Conservation (phyloP, 2,113 vertebrate species). For the Morone chrysops region DNA sequence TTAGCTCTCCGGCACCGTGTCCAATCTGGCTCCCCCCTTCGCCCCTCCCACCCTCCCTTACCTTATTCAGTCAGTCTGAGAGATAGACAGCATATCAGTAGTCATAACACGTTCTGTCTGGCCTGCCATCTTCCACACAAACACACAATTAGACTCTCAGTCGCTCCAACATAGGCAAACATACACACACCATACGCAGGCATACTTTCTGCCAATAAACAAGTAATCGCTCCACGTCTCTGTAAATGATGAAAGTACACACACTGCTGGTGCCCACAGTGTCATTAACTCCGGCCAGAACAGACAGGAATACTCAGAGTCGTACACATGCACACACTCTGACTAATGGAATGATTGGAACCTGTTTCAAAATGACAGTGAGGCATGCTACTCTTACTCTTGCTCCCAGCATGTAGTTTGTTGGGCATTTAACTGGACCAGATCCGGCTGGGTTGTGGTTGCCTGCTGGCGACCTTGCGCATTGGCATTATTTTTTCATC, state of each 20-base stretch:
- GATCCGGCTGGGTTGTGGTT: slow-evolving; percentile 8
- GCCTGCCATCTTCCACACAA: slow-evolving; percentile 59
- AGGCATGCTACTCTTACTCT: neutral
- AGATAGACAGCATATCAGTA: slow-evolving; percentile 79
- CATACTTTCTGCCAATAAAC: slow-evolving; percentile 52
- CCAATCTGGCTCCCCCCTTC: slow-evolving; percentile 58
- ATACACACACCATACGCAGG: slow-evolving; percentile 29
- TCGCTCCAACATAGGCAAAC: slow-evolving; percentile 31
- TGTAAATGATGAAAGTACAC: slow-evolving; percentile 71
- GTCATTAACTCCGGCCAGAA: slow-evolving; percentile 66
- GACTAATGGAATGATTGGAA: slow-evolving; percentile 55
- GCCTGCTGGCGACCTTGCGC: neutral
- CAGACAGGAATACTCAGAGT: slow-evolving; percentile 2
- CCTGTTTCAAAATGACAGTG: slow-evolving; percentile 26
- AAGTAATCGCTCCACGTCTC: slow-evolving; percentile 58
- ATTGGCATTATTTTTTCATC: neutral
- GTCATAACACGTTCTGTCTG: slow-evolving; percentile 77
- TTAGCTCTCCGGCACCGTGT: slow-evolving; percentile 66
- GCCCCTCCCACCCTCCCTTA: slow-evolving; percentile 1
- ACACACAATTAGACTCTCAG: slow-evolving; percentile 60
- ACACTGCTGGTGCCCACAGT: slow-evolving; percentile 57
- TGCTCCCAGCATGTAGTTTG: slow-evolving; percentile 1
- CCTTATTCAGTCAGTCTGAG: slow-evolving; percentile 58
- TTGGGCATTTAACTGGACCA: slow-evolving; percentile 16
- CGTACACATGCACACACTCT: slow-evolving; percentile 19